Conservation (phyloP, 1,140 invertebrate species). For the Melanaphis sacchari region DNA sequence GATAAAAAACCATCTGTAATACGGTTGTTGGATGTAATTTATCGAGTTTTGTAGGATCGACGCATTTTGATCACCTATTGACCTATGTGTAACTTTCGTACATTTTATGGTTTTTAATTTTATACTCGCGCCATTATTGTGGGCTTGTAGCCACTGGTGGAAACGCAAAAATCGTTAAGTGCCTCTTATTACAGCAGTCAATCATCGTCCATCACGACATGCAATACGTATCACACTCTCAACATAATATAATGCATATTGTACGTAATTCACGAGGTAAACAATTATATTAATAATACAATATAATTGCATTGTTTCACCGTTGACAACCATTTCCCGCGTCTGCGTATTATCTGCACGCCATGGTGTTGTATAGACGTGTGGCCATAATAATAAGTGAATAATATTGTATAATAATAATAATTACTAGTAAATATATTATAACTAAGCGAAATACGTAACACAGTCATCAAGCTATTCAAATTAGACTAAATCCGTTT, state of each 20-base stretch:
- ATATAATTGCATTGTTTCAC: background rate
- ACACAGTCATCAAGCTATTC: background rate
- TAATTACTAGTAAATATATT: background rate
- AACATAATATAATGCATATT: background rate
- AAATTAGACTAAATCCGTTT: background rate
- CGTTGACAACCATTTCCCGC: background rate
- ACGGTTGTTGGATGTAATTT: background rate
- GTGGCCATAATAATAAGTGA: background rate
- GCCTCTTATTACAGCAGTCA: background rate
- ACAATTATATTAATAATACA: background rate
- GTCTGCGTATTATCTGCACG: background rate
- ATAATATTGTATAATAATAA: background rate
- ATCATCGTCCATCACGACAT: background rate
- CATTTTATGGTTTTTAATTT: background rate
- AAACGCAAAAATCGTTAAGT: constrained; percentile 15
- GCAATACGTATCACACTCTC: too few species aligned
- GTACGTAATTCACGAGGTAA: background rate
- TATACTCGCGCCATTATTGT: background rate
- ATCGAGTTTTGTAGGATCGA: background rate
- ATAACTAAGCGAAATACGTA: background rate
- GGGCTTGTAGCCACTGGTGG: background rate
- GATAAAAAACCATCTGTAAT: background rate
- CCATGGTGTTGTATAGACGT: background rate
- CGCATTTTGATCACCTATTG: background rate
- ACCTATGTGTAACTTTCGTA: background rate